Percentiles rank a stretch among this genome's conserved stretches.
Evolutionary conservation across 2,888 invertebrate species (phyloP).

Genomic region (Spodoptera littoralis): DNA sequence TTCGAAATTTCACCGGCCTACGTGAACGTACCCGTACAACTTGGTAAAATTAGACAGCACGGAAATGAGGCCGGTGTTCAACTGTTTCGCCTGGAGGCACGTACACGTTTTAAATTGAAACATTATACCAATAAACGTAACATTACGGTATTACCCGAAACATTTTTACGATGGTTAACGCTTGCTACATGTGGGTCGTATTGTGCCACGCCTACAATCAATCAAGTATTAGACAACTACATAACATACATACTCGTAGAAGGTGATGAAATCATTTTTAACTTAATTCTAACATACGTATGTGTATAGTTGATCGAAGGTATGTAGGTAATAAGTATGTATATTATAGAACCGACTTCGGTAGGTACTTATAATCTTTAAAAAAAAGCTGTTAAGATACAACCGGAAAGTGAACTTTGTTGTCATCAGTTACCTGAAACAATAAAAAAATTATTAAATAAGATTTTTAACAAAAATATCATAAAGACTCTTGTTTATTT

Average conservation of each 20-base stretch:
- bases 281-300: too few species aligned
- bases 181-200: constrained; percentile 20
- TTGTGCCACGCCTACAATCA: constrained; percentile 15
- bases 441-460: constrained; percentile 3
- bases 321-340: too few species aligned
- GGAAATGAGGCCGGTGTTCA: constrained; percentile 59
- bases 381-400: too few species aligned
- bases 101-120: constrained; percentile 36
- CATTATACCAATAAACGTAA: constrained; percentile 26
- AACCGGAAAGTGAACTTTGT: too few species aligned
- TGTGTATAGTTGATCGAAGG: too few species aligned
- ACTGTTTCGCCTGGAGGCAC: constrained; percentile 31
- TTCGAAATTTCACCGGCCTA: constrained; percentile 63
- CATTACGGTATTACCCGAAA: constrained; percentile 25
- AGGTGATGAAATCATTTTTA: constrained; percentile 1
- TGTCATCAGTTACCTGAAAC: constrained; percentile 62
- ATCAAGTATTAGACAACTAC: constrained; percentile 24
- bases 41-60: constrained; percentile 57
- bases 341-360: too few species aligned
- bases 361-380: too few species aligned
- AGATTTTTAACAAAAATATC: too few species aligned
- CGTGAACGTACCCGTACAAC: constrained; percentile 39
- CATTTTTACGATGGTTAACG: constrained; percentile 16
- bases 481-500: too few species aligned
- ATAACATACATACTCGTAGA: constrained; percentile 1